Evolutionary conservation across 2,113 vertebrate species (phyloP).

Genomic region (Trematomus loennbergii): DNA sequence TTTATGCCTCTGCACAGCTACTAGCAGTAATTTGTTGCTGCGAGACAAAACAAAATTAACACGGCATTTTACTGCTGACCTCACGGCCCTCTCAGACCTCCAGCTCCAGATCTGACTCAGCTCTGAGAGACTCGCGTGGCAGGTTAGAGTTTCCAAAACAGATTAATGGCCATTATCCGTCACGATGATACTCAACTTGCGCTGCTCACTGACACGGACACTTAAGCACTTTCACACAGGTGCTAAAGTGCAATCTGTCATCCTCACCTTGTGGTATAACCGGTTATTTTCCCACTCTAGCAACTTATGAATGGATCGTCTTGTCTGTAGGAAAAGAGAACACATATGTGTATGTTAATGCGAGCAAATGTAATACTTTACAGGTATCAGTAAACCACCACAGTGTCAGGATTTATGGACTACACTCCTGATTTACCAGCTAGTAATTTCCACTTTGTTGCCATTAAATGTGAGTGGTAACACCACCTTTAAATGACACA

Average conservation of each 20-base stretch:
- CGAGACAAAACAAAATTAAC: slow-evolving; percentile 82
- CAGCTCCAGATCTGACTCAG: slow-evolving; percentile 59
- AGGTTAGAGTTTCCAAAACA: slow-evolving; percentile 64
- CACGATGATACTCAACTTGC: slow-evolving; percentile 44
- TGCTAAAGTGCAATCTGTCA: slow-evolving; percentile 26
- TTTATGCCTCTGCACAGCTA: slow-evolving; percentile 77
- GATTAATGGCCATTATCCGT: slow-evolving; percentile 66
- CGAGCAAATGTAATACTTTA: slow-evolving; percentile 45
- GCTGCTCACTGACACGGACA: slow-evolving; percentile 49
- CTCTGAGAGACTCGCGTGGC: slow-evolving; percentile 53
- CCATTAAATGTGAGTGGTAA: slow-evolving; percentile 71
- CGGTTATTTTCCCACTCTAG: slow-evolving; percentile 99
- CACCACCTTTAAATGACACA: slow-evolving; percentile 62
- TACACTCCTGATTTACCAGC: slow-evolving; percentile 77
- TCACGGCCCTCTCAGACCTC: slow-evolving; percentile 59
- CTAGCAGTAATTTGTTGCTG: slow-evolving; percentile 82
- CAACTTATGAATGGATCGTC: slow-evolving; percentile 97
- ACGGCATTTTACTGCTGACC: slow-evolving; percentile 78
- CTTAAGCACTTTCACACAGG: slow-evolving; percentile 49
- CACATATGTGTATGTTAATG: slow-evolving; percentile 38
- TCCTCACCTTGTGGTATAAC: slow-evolving; percentile 97
- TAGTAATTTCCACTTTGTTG: slow-evolving; percentile 80
- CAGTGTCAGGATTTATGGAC: slow-evolving; percentile 79
- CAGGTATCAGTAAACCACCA: slow-evolving; percentile 70
- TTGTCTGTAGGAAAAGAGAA: slow-evolving; percentile 86